These are phyloP conservation scores for Rallus crepitans DNA, from an alignment of 2,797 vertebrate species.

Conservation along the genomic window DNA sequence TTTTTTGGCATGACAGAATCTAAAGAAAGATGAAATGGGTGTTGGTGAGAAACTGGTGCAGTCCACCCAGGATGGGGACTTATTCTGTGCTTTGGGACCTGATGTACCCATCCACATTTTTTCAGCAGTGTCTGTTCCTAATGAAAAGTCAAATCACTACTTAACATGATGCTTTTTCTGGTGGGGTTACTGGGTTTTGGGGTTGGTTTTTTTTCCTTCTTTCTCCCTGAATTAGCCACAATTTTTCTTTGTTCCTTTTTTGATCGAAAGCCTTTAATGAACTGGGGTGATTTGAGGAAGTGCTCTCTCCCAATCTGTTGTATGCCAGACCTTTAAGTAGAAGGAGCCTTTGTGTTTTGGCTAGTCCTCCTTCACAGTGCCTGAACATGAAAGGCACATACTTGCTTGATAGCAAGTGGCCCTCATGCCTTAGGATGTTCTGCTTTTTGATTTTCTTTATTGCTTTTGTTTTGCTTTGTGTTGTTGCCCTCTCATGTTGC, in stretches of 20 bases:
- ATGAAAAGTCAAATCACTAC: background rate
- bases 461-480: background rate
- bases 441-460: background rate
- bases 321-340: background rate
- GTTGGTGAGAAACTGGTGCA: background rate
- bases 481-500: background rate
- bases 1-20: background rate
- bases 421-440: background rate
- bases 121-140: background rate
- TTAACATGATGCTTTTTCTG: background rate
- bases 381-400: conserved; percentile 15
- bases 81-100: background rate
- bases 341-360: conserved; percentile 29
- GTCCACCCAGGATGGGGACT: background rate
- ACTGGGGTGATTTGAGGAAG: conserved; percentile 19
- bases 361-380: conserved; percentile 7
- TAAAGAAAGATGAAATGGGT: background rate
- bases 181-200: background rate
- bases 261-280: conserved; percentile 26
- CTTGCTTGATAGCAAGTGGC: background rate
- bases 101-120: accelerated
- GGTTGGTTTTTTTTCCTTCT: background rate
- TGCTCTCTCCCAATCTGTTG: background rate
- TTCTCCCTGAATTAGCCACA: background rate
- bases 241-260: conserved; percentile 3